phyloP scores from a whole-genome alignment of 2,888 invertebrate species.

The Ectobius pallidus region DNA sequence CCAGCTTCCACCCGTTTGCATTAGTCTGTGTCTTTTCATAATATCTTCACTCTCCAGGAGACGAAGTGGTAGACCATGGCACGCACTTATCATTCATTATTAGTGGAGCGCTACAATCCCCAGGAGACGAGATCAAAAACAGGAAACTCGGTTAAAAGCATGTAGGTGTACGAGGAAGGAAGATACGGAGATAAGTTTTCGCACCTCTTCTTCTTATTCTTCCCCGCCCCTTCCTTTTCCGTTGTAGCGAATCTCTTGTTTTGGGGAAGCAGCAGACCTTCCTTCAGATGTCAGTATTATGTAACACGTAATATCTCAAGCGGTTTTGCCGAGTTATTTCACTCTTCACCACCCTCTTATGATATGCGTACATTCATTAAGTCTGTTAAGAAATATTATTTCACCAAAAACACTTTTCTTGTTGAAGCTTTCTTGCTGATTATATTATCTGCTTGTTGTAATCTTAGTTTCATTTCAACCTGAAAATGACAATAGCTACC shows the following conservation, averaged over 20 bases:
- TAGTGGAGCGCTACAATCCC: constrained; percentile 14
- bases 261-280: neutral
- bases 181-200: neutral
- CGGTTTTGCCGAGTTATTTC: neutral
- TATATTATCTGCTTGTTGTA: too few species aligned
- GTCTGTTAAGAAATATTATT: neutral
- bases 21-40: too few species aligned
- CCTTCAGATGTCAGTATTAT: constrained; percentile 1
- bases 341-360: neutral
- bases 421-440: too few species aligned
- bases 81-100: constrained; percentile 21
- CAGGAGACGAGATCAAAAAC: constrained; percentile 17
- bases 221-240: neutral
- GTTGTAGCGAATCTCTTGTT: neutral
- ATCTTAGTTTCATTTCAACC: too few species aligned
- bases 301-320: constrained; percentile 15
- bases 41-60: constrained; percentile 1
- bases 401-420: neutral
- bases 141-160: constrained; percentile 13
- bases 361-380: neutral
- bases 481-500: too few species aligned
- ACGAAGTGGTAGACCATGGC: constrained; percentile 8
- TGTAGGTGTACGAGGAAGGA: constrained; percentile 4
- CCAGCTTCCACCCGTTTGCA: too few species aligned
- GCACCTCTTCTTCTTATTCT: neutral